A percentile compares a stretch with the other conserved stretches of the same genome.
These are phyloP conservation scores for Steinernema khuongi DNA, from an alignment of 1,140 invertebrate species.

Conservation along the genomic window DNA sequence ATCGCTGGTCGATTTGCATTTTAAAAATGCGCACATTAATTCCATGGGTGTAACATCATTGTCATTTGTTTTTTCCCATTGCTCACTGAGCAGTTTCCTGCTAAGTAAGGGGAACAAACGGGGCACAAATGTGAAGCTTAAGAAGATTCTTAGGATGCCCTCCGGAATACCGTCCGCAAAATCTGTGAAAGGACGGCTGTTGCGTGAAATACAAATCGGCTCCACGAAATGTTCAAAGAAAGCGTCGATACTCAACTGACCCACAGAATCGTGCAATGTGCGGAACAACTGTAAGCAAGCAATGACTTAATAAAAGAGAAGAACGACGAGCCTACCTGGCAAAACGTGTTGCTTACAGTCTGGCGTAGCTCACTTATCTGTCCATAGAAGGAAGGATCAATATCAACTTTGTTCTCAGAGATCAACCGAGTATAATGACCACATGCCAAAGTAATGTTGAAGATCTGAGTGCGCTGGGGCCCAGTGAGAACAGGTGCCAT, in stretches of 20 bases:
- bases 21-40: not conserved
- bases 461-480: not conserved
- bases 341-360: not conserved
- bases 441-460: not conserved
- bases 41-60: not conserved
- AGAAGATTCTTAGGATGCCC: not conserved
- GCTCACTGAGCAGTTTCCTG: not conserved
- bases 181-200: not conserved
- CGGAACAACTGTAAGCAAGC: not conserved
- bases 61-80: not conserved
- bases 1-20: constrained; percentile 1
- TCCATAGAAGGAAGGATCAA: not conserved
- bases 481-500: not conserved
- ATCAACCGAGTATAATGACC: not conserved
- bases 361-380: not conserved
- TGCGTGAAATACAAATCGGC: not conserved
- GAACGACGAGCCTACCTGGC: not conserved
- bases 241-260: not conserved
- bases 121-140: not conserved
- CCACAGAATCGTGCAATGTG: not conserved
- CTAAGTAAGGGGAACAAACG: not conserved
- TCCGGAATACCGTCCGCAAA: not conserved
- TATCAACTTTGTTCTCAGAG: not conserved
- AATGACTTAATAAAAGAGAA: not conserved
- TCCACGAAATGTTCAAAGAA: not conserved